phyloP scores from a whole-genome alignment of 2,888 invertebrate species.

The Amphimallon solstitiale region DNA sequence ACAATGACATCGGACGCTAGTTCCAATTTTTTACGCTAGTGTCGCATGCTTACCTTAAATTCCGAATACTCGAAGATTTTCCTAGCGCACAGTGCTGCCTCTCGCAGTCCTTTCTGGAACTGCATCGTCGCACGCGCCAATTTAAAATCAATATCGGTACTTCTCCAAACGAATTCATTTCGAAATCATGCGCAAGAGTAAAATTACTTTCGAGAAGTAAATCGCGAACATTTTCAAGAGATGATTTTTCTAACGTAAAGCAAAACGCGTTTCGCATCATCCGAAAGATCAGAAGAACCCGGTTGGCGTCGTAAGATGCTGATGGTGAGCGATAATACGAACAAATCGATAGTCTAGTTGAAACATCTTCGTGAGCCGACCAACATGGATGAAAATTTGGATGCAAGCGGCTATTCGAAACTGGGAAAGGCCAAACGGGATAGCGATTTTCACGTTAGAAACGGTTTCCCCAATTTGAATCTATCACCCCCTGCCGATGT shows the following conservation, averaged over 20 bases:
- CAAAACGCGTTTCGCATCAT: too few species aligned
- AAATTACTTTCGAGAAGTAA: neutral
- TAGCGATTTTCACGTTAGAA: constrained; percentile 58
- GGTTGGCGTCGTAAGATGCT: too few species aligned
- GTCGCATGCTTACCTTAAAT: too few species aligned
- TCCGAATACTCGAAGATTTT: too few species aligned
- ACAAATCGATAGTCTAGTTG: too few species aligned
- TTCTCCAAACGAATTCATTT: neutral
- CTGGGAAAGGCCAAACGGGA: constrained; percentile 54
- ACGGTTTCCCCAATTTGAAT: constrained; percentile 65
- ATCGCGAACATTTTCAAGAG: too few species aligned
- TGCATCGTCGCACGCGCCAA: constrained; percentile 46
- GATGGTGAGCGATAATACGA: too few species aligned
- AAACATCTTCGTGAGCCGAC: neutral
- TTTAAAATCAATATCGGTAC: constrained; percentile 47
- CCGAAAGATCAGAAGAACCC: too few species aligned
- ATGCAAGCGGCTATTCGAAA: constrained; percentile 59
- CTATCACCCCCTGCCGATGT: constrained; percentile 76
- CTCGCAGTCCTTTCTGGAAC: neutral
- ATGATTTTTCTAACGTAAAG: too few species aligned
- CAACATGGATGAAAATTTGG: constrained; percentile 52
- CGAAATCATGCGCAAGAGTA: constrained; percentile 23
- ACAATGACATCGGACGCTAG: too few species aligned
- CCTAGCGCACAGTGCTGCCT: constrained; percentile 36
- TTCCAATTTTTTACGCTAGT: too few species aligned